These are phyloP conservation scores for Acanthosoma haemorrhoidale DNA, from an alignment of 2,888 invertebrate genomes.

Conservation along the genomic window DNA sequence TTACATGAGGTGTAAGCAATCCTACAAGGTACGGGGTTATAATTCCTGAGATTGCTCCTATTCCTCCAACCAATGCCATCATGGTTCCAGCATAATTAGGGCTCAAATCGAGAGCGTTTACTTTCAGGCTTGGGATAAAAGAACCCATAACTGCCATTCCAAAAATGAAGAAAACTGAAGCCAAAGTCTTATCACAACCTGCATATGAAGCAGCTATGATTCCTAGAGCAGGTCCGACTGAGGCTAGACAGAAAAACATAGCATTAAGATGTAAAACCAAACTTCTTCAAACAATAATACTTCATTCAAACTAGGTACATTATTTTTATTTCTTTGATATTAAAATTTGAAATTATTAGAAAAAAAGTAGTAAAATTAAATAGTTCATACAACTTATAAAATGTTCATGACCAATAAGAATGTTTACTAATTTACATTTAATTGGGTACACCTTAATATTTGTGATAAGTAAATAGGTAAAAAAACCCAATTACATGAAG, in stretches of 20 bases:
- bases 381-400: no score
- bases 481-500: no score
- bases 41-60: slow-evolving; percentile 58
- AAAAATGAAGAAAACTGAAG: slow-evolving; percentile 58
- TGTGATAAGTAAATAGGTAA: no score
- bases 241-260: slow-evolving; percentile 39
- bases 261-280: background rate
- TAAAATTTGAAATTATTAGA: no score
- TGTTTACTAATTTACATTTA: no score
- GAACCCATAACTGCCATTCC: slow-evolving; percentile 66
- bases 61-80: slow-evolving; percentile 59
- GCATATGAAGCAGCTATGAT: slow-evolving; percentile 43
- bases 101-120: slow-evolving; percentile 62
- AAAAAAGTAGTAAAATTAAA: no score
- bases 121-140: slow-evolving; percentile 64
- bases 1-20: slow-evolving; percentile 53
- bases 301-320: no score
- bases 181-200: slow-evolving; percentile 57
- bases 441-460: no score
- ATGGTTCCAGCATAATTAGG: slow-evolving; percentile 61
- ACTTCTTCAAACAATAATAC: background rate
- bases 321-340: no score
- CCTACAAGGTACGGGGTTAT: slow-evolving; percentile 58
- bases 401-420: no score
- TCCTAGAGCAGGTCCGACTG: slow-evolving; percentile 42